phyloP scores from a whole-genome alignment of 2,888 invertebrate species.

The Eumerus sabulonum region DNA sequence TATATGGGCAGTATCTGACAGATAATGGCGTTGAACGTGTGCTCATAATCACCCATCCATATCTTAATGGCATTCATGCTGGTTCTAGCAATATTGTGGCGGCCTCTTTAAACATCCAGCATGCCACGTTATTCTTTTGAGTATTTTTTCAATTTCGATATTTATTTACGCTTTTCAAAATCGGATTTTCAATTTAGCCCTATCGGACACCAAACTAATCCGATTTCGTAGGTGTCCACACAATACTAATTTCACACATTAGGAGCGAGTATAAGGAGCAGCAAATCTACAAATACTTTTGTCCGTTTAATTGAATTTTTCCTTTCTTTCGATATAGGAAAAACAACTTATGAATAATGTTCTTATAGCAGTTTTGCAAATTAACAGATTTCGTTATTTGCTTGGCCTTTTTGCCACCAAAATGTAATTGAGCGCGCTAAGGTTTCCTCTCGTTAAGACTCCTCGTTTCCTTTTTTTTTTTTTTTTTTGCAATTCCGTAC shows the following conservation, averaged over 20 bases:
- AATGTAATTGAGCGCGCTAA: constrained; percentile 58
- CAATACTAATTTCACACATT: constrained; percentile 68
- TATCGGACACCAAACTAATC: constrained; percentile 55
- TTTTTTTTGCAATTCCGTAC: constrained; percentile 12
- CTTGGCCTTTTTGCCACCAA: constrained; percentile 25
- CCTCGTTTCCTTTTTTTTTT: constrained; percentile 29
- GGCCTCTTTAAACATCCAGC: constrained; percentile 16
- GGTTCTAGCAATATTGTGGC: constrained; percentile 42
- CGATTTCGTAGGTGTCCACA: constrained; percentile 42
- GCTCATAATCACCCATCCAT: constrained; percentile 54
- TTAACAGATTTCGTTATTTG: constrained; percentile 60
- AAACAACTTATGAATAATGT: constrained; percentile 25
- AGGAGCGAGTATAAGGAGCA: constrained; percentile 52
- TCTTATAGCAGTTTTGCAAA: constrained; percentile 53
- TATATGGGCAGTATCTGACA: constrained; percentile 57
- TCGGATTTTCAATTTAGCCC: constrained; percentile 51
- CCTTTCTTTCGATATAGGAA: too few relatives aligned
- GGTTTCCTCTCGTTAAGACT: not conserved
- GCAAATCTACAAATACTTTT: constrained; percentile 61
- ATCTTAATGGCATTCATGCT: constrained; percentile 45
- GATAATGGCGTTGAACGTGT: constrained; percentile 67
- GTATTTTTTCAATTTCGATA: constrained; percentile 31
- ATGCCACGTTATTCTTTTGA: not conserved
- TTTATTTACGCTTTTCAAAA: constrained; percentile 42
- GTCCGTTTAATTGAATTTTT: constrained; percentile 5